Percentiles rank a stretch among this genome's conserved stretches.
Conservation (phyloP, 2,113 vertebrate genomes). For the Tragelaphus imberbis region DNA sequence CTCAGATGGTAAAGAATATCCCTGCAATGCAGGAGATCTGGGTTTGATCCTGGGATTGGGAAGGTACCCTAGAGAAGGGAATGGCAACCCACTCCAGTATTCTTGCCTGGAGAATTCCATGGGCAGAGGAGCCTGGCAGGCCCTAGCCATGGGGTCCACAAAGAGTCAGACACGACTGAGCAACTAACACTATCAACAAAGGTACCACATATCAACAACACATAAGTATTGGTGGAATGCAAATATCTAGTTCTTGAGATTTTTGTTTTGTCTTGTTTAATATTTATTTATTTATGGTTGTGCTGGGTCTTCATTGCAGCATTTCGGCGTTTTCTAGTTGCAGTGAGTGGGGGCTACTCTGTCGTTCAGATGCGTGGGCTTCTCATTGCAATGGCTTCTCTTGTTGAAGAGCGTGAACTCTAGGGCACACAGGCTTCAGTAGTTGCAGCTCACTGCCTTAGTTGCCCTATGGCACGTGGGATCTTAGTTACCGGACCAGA, state of each 20-base stretch:
- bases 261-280: background rate
- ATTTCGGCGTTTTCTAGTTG: background rate
- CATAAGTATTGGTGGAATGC: background rate
- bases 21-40: background rate
- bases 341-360: background rate
- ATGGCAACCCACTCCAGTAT: background rate
- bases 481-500: background rate
- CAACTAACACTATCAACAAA: background rate
- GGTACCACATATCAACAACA: background rate
- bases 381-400: background rate
- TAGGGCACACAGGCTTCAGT: background rate
- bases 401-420: background rate
- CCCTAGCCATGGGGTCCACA: background rate
- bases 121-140: background rate
- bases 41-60: background rate
- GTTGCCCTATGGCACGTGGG: background rate
- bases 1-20: background rate
- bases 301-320: background rate
- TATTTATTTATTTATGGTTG: background rate
- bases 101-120: background rate
- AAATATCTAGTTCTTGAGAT: background rate
- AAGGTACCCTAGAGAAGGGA: background rate
- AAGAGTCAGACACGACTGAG: background rate
- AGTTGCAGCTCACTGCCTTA: background rate
- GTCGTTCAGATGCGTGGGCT: background rate